A percentile compares a stretch with the other conserved stretches of the same genome.
Evolutionary conservation across 2,797 vertebrate species (phyloP).

Genomic region (Valencia hispanica): DNA sequence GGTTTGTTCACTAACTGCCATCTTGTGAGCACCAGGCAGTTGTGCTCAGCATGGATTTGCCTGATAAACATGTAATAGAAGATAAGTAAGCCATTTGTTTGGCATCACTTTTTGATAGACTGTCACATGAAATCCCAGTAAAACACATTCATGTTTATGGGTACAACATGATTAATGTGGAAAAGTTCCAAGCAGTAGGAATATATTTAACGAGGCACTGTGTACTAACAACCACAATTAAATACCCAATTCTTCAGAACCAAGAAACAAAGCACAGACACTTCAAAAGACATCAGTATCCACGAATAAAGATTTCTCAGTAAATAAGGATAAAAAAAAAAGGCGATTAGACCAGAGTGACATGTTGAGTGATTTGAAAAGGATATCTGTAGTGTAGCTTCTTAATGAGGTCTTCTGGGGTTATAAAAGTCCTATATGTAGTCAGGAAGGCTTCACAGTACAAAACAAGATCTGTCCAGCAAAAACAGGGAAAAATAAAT

Average conservation of each 20-base stretch:
- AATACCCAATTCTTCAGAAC: not conserved
- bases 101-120: too few relatives aligned
- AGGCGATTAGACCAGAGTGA: constrained; percentile 22
- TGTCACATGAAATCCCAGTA: too few relatives aligned
- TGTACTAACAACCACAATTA: too few relatives aligned
- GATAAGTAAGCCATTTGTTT: too few relatives aligned
- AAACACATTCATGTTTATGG: not conserved
- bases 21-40: too few relatives aligned
- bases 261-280: not conserved
- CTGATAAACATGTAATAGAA: too few relatives aligned
- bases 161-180: too few relatives aligned
- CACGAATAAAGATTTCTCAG: constrained; percentile 1
- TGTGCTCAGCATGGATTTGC: too few relatives aligned
- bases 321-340: constrained; percentile 40
- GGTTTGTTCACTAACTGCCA: too few relatives aligned
- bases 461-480: constrained; percentile 89
- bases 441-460: constrained; percentile 99
- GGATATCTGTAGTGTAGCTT: constrained; percentile 99
- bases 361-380: constrained; percentile 66
- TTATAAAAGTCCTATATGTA: constrained; percentile 97
- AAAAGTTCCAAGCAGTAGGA: too few relatives aligned
- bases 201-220: too few relatives aligned
- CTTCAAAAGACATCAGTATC: not conserved
- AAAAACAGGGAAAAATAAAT: constrained; percentile 32
- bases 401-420: constrained; percentile 96